A percentile compares a stretch with the other conserved stretches of the same genome.
These are phyloP conservation scores for Gari tellinella DNA, from an alignment of 2,888 invertebrate genomes.

Conservation along the genomic window DNA sequence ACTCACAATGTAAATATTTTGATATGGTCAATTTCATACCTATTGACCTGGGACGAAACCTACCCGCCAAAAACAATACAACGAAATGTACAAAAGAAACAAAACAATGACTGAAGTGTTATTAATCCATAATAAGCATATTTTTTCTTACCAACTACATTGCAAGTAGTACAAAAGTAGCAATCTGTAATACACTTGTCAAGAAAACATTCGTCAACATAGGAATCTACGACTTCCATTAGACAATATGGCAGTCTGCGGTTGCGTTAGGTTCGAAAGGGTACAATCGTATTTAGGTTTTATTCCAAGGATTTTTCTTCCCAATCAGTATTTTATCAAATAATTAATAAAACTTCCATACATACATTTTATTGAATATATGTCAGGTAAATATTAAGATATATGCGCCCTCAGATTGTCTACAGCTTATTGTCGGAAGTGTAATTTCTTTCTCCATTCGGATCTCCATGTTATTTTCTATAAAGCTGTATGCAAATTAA, in stretches of 20 bases:
- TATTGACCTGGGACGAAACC: slow-evolving; percentile 22
- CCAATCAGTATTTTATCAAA: too few species aligned
- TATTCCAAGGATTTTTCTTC: too few species aligned
- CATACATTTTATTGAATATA: too few species aligned
- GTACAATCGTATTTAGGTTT: not conserved
- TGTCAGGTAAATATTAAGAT: too few species aligned
- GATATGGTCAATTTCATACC: slow-evolving; percentile 12
- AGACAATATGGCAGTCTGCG: slow-evolving; percentile 63
- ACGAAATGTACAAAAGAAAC: slow-evolving; percentile 2
- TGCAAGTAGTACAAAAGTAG: not conserved
- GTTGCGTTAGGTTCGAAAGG: slow-evolving; percentile 19
- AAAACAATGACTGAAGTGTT: too few species aligned
- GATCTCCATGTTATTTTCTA: slow-evolving; percentile 4
- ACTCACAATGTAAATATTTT: slow-evolving; percentile 33
- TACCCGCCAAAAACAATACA: slow-evolving; percentile 51
- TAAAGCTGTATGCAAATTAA: slow-evolving; percentile 55
- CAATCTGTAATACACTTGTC: not conserved
- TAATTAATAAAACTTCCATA: too few species aligned
- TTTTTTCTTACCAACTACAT: slow-evolving; percentile 44
- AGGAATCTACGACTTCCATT: slow-evolving; percentile 42
- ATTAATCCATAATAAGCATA: too few species aligned
- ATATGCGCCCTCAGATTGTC: too few species aligned
- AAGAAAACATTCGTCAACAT: slow-evolving; percentile 5
- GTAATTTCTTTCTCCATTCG: not conserved
- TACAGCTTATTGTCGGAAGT: not conserved